Base-by-base conservation (phyloP, 2,113 vertebrate species). In the Micronycteris hirsuta region DNA sequence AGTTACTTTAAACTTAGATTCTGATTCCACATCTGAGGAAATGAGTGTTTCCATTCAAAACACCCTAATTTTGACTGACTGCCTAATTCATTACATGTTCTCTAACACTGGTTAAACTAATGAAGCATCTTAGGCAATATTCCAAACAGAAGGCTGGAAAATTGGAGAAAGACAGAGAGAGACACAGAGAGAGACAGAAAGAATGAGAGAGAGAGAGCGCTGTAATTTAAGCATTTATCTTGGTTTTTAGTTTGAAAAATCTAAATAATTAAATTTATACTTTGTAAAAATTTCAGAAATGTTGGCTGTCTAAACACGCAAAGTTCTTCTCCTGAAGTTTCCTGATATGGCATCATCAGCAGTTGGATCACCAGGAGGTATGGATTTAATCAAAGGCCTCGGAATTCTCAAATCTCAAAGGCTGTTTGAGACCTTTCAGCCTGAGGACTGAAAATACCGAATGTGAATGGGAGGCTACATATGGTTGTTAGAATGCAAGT, bases 401-500 rank as follows among this genome's bases (percentile, higher is more conserved):
- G 36, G 45, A 93, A 92, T 96, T 95, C 88, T 96, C 96, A 93
- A 92, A 94, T 86, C 45, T 94, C 88, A 86, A 71, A 92, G 89
- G 84, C 58, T 54, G 31, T 93, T 96, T 89, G 88, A 96, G 97
- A 97, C 96, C 97, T 96, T 96, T 98, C 88, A 94, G 95, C 96
- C 97, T 56, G 24, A 94, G 83, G 83, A 96, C 96, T 92, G 82
- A 96, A 97, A 97, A 97, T 97, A 97, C 49, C 43, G 47, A 74
- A 91, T 94, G 88, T 83, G 93, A 97, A 96, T 91, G 94, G 96
- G 86, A 96, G 65, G 84, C 88, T 97, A 77, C 97, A 97, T 98
- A 97, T 97, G 96, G 97, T 95, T 92, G 95, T 91, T 96, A 94
- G 94, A 96, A 97, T 89, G 52, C 82, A 97, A 98, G 96, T 95